Conservation (phyloP, 2,113 vertebrate genomes). For the Plotosus lineatus region DNA sequence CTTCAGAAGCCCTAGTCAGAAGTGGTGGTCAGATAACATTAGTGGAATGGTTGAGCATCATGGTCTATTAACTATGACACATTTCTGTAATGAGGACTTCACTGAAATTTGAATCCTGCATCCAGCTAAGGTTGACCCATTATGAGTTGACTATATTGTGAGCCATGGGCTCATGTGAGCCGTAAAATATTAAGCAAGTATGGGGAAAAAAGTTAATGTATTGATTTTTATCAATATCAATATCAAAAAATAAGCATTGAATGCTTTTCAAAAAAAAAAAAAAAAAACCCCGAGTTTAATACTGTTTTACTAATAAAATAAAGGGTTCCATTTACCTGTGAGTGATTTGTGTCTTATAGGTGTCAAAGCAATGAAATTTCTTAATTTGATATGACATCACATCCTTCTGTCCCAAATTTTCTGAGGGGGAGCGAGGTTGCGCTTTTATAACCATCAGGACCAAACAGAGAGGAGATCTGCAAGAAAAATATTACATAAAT, state of each 20-base stretch:
- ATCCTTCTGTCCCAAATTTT: conserved; percentile 64
- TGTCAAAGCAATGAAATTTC: conserved; percentile 66
- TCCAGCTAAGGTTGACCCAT: not conserved
- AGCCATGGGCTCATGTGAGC: not conserved
- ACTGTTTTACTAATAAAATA: not conserved
- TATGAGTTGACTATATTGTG: not conserved
- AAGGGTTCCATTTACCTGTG: conserved; percentile 67
- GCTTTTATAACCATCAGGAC: conserved; percentile 70
- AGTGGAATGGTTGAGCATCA: not conserved
- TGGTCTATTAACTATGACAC: not conserved
- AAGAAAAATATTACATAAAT: not conserved
- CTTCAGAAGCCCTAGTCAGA: not conserved
- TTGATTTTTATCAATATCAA: not conserved
- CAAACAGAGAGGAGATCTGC: conserved; percentile 51
- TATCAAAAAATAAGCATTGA: not conserved
- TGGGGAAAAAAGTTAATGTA: not conserved
- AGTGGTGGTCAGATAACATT: not conserved
- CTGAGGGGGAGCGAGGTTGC: conserved; percentile 59
- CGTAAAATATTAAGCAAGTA: not conserved
- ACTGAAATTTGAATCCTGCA: not conserved
- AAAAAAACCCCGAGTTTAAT: not conserved
- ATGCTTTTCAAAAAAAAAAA: not conserved
- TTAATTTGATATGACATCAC: conserved; percentile 66
- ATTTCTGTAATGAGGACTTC: not conserved
- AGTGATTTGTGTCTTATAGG: conserved; percentile 68